A percentile compares a stretch with the other conserved stretches of the same genome.
Evolutionary conservation across 2,113 vertebrate species (phyloP).

Genomic region (Macheiramphus alcinus): DNA sequence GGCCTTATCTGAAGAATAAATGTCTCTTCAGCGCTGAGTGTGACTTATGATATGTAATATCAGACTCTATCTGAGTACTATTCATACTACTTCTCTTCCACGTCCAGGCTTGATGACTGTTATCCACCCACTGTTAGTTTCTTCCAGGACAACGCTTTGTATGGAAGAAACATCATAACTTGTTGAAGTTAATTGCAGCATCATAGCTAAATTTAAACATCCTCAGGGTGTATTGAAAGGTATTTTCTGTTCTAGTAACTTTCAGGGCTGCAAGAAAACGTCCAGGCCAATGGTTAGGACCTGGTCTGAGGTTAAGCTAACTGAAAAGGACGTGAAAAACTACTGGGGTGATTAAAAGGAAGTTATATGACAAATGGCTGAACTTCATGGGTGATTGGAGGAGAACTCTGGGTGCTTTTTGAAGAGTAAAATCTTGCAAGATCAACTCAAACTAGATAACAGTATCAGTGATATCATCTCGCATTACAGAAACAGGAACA

Average conservation of each 20-base stretch:
- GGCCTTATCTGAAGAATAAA: not conserved
- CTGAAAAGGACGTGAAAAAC: not conserved
- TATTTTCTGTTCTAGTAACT: not conserved
- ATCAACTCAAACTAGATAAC: not conserved
- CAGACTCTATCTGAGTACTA: not conserved
- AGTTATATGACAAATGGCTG: not conserved
- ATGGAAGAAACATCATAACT: not conserved
- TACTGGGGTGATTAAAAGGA: not conserved
- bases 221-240: not conserved
- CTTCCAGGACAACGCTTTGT: accelerated
- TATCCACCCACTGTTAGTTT: not conserved
- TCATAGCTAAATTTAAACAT: not conserved
- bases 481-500: not conserved
- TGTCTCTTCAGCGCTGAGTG: not conserved
- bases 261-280: not conserved
- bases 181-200: not conserved
- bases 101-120: not conserved
- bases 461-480: not conserved
- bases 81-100: not conserved
- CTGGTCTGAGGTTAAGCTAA: not conserved
- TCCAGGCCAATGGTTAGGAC: not conserved
- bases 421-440: not conserved
- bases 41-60: not conserved
- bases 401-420: not conserved
- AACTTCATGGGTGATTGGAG: not conserved